Percentiles rank a stretch among this genome's conserved stretches.
Evolutionary conservation across 2,797 vertebrate species (phyloP).

Genomic region (Microcaecilia unicolor): DNA sequence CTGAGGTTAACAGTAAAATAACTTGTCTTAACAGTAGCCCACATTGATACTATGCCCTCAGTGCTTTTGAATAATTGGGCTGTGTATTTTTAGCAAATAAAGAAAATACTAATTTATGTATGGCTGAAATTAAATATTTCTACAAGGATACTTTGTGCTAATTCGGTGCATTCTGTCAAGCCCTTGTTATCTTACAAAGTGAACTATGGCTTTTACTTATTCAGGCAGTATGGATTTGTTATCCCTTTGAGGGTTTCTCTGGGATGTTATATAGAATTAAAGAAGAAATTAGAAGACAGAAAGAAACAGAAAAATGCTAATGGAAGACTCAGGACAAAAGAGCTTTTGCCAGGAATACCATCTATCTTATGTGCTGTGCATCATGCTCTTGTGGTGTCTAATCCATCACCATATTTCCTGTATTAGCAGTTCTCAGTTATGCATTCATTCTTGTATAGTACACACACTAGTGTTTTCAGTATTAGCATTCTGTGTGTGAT

Average conservation of each 20-base stretch:
- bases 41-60: no score
- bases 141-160: accelerated
- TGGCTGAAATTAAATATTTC: no score
- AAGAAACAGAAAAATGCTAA: neutral
- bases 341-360: neutral
- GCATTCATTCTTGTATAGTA: neutral
- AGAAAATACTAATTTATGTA: no score
- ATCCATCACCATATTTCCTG: neutral
- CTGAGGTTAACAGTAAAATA: no score
- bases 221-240: accelerated
- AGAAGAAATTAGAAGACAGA: accelerated
- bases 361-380: neutral
- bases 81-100: no score
- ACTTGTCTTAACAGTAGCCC: no score
- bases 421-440: slow-evolving; percentile 1
- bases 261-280: accelerated
- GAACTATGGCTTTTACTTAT: accelerated
- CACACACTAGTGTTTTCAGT: neutral
- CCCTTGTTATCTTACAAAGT: neutral
- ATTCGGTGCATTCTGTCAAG: neutral
- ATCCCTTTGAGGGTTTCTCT: accelerated
- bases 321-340: accelerated
- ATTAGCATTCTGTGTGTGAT: neutral
- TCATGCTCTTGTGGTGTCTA: neutral
- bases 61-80: no score